Base-by-base conservation (phyloP, 1,140 invertebrate species). In the Galendromus occidentalis region DNA sequence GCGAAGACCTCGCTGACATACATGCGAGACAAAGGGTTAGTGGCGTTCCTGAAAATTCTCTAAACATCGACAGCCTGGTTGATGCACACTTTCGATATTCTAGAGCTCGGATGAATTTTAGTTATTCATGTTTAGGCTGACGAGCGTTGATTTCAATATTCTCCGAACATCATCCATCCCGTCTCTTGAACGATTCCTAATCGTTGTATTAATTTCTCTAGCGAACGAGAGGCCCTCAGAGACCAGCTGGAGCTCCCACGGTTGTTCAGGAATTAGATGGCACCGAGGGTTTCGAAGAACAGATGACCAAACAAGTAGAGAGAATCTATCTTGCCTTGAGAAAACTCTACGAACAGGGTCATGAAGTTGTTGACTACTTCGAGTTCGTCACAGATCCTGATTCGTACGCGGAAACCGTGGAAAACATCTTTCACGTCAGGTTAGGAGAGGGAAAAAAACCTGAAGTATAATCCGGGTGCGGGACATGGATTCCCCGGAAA, bases 331-430 rank as follows among this genome's bases (percentile, higher is more conserved):
- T 25, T 33, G 51, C 51, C 25, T 6, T 59, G 17, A 25, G 20
- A 25, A 59, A 59, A 33, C 22, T 59, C 25, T 33, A 59, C 22
- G 51, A 59, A 17, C 25, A 59, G 9, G 51, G 51, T 25, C 22
- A 29, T 17, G 33, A 29, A 22, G 25, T 33, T 6, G 51, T 59
- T 17, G 51, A 59, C 33, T 59, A 29, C 20, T 59, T 59, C 22
- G 51, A 59, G 51, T 59, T 59, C 20, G 51, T 59, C 22, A 59
- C 33, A 17, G 51, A 59, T 25, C 51, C 51, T 9, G 51, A 59
- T 5, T 59, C 51, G 22, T 59, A 20, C 9, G 14, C 51, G 33
- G 51, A 25, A 22, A 59, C 51, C 6, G 51, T 59, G 17, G 51
- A 59, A 22, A 59, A 59, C 22, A 59, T 59, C 12, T 59, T 59